phyloP scores from a whole-genome alignment of 1,140 invertebrate genomes.

The Magallana gigas region DNA sequence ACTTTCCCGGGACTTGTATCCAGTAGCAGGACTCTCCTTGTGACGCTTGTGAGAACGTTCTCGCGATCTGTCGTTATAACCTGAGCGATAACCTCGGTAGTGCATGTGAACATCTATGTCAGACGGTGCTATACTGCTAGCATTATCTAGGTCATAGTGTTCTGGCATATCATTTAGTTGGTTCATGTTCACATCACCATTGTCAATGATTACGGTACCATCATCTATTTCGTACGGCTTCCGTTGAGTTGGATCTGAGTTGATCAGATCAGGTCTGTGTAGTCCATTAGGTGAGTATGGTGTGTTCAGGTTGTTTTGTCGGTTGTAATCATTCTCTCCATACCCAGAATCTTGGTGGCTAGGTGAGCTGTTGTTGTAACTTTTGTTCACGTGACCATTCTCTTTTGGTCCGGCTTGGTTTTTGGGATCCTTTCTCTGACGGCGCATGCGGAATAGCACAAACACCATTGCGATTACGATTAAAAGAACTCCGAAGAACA shows the following conservation, averaged over 20 bases:
- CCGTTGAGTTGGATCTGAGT: constrained; percentile 91
- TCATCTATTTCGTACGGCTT: constrained; percentile 79
- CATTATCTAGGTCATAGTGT: constrained; percentile 98
- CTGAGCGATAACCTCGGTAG: constrained; percentile 92
- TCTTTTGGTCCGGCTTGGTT: constrained; percentile 51
- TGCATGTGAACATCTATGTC: constrained; percentile 98
- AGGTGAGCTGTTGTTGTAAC: constrained; percentile 59
- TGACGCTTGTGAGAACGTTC: constrained; percentile 37
- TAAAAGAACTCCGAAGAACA: constrained; percentile 73
- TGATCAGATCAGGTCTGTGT: constrained; percentile 94
- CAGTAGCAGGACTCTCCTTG: constrained; percentile 23
- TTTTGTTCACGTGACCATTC: constrained; percentile 59
- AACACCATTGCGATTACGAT: constrained; percentile 91
- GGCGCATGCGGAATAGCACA: constrained; percentile 91
- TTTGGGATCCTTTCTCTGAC: constrained; percentile 72
- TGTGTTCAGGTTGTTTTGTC: constrained; percentile 58
- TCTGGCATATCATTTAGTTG: constrained; percentile 88
- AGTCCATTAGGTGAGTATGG: constrained; percentile 3
- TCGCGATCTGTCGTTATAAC: constrained; percentile 55
- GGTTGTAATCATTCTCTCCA: constrained; percentile 77
- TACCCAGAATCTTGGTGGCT: constrained; percentile 75
- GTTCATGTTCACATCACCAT: constrained; percentile 85
- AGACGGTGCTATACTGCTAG: constrained; percentile 96
- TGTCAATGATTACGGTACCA: constrained; percentile 78
- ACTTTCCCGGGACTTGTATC: constrained; percentile 46